phyloP scores from a whole-genome alignment of 1,140 invertebrate species.

The Tetragonula clypearis region DNA sequence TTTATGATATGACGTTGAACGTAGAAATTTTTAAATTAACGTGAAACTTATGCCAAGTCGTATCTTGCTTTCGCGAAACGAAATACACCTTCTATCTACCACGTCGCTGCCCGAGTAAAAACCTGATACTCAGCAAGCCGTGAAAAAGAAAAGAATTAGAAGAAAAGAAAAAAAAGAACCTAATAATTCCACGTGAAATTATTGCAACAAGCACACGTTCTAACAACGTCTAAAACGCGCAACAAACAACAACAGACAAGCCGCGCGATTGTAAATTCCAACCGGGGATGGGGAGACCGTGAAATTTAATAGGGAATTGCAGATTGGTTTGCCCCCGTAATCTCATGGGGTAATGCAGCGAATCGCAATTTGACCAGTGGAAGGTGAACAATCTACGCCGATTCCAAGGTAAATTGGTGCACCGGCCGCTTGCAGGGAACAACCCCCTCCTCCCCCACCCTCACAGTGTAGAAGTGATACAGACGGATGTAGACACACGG shows the following conservation, averaged over 20 bases:
- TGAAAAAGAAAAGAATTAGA: too few relatives aligned
- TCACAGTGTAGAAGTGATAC: constrained; percentile 12
- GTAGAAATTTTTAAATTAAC: too few relatives aligned
- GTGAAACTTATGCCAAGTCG: too few relatives aligned
- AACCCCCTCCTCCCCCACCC: not conserved
- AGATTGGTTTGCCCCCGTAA: constrained; percentile 47
- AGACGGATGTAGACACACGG: constrained; percentile 62
- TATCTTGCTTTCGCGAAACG: not conserved
- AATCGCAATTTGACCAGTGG: constrained; percentile 59
- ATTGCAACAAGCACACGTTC: not conserved
- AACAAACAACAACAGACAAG: too few relatives aligned
- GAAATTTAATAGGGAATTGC: constrained; percentile 10
- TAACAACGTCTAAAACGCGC: too few relatives aligned
- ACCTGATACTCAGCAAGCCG: not conserved
- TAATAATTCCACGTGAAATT: not conserved
- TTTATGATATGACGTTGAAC: too few relatives aligned
- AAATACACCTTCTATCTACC: not conserved
- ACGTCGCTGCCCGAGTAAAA: not conserved
- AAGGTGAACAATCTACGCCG: constrained; percentile 40
- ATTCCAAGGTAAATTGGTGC: constrained; percentile 63
- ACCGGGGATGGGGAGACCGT: not conserved
- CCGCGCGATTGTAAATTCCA: not conserved
- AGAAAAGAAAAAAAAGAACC: not conserved
- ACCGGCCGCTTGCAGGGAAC: constrained; percentile 12
- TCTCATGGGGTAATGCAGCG: constrained; percentile 26